Percentiles rank a stretch among this genome's conserved stretches.
These are phyloP conservation scores for Acromyrmex heyeri DNA, from an alignment of 1,140 invertebrate species.

Conservation along the genomic window DNA sequence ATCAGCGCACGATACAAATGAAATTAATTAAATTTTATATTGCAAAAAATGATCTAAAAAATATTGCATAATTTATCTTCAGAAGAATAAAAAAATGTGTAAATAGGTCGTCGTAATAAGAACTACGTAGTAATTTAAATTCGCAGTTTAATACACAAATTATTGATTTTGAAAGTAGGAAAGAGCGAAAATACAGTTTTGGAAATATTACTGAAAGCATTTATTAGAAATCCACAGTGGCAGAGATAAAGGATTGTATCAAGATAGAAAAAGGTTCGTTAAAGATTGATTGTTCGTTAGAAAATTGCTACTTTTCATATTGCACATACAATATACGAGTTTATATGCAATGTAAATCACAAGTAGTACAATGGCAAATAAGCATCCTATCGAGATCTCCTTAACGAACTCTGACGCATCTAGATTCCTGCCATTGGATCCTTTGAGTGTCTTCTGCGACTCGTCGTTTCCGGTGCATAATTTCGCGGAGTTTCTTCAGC, in stretches of 20 bases:
- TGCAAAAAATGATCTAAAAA: background rate
- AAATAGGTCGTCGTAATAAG: background rate
- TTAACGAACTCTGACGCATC: conserved; percentile 80
- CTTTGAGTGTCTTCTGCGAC: conserved; percentile 67
- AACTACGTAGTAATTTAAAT: background rate
- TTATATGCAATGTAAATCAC: background rate
- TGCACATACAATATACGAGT: background rate
- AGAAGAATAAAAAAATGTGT: background rate
- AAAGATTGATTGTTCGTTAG: background rate
- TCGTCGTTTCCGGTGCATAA: conserved; percentile 81
- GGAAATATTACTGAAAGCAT: conserved; percentile 3
- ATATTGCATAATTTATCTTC: conserved; percentile 3
- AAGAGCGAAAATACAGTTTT: background rate
- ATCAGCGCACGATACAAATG: background rate
- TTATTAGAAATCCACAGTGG: conserved; percentile 15
- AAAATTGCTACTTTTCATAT: background rate
- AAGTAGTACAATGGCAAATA: background rate
- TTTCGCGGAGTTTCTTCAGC: conserved; percentile 80
- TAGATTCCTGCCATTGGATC: conserved; percentile 75
- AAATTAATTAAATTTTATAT: conserved; percentile 15
- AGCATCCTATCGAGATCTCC: background rate
- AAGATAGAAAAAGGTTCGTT: background rate
- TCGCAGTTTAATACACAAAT: background rate
- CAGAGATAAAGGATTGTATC: background rate
- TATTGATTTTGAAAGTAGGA: background rate